These are phyloP conservation scores for Pinna nobilis DNA, from an alignment of 1,140 invertebrate species.

Conservation along the genomic window DNA sequence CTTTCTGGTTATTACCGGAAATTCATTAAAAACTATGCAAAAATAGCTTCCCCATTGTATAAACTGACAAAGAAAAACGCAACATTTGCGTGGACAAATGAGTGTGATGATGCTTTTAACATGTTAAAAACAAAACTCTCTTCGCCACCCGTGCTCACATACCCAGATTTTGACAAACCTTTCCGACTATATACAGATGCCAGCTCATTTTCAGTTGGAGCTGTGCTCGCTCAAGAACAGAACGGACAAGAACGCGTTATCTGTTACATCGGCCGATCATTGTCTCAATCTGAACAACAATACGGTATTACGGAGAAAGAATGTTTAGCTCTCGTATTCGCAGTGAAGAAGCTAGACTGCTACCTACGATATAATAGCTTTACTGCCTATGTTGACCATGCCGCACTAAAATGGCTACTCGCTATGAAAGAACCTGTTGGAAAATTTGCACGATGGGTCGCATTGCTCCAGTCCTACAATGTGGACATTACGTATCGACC, in stretches of 20 bases:
- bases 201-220: slow-evolving; percentile 2
- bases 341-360: slow-evolving; percentile 8
- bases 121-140: slow-evolving; percentile 17
- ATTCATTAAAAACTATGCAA: slow-evolving; percentile 62
- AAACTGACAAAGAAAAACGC: slow-evolving; percentile 7
- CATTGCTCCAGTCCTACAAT: slow-evolving; percentile 11
- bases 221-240: slow-evolving; percentile 3
- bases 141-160: slow-evolving; percentile 21
- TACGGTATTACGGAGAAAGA: not conserved
- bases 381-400: slow-evolving; percentile 15
- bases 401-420: slow-evolving; percentile 14
- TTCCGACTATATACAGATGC: slow-evolving; percentile 21
- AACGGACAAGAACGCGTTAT: slow-evolving; percentile 11
- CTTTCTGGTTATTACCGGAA: slow-evolving; percentile 70
- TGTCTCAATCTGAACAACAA: not conserved
- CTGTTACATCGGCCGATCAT: slow-evolving; percentile 4
- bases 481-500: slow-evolving; percentile 1
- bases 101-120: slow-evolving; percentile 39
- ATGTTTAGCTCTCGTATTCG: not conserved
- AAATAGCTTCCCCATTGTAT: slow-evolving; percentile 1
- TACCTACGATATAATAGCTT: not conserved
- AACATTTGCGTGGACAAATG: slow-evolving; percentile 17
- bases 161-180: slow-evolving; percentile 7
- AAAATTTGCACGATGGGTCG: slow-evolving; percentile 15
- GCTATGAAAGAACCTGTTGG: slow-evolving; percentile 12